Conservation (phyloP, 2,797 vertebrate species). For the Acipenser oxyrinchus region DNA sequence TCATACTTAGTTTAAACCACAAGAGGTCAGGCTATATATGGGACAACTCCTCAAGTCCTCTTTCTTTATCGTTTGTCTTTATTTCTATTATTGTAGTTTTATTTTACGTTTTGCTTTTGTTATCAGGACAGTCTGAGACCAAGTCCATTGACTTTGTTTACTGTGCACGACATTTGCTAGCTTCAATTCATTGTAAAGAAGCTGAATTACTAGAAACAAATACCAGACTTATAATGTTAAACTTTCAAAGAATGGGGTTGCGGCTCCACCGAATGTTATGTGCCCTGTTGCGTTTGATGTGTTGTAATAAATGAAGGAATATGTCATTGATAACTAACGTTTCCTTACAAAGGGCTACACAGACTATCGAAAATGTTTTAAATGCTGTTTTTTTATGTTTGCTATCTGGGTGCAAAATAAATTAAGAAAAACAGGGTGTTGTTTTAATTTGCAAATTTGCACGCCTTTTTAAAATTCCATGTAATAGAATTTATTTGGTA, state of each 20-base stretch:
- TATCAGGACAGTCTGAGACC: too few species aligned
- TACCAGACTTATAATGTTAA: conserved; percentile 13
- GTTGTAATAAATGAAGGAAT: neutral
- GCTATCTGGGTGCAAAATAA: neutral
- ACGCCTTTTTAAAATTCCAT: neutral
- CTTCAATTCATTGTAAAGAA: conserved; percentile 15
- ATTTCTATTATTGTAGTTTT: too few species aligned
- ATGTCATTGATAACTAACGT: neutral
- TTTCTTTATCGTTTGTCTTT: too few species aligned
- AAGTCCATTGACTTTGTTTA: too few species aligned
- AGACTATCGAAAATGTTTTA: neutral
- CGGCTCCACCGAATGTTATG: conserved; percentile 14
- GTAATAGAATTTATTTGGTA: too few species aligned
- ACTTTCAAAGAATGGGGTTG: neutral
- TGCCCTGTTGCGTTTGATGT: conserved; percentile 8
- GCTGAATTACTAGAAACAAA: conserved; percentile 24
- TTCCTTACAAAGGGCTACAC: neutral
- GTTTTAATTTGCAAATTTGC: neutral
- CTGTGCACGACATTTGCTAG: too few species aligned
- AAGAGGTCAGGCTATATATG: too few species aligned
- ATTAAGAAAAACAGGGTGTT: neutral
- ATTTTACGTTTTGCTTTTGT: too few species aligned
- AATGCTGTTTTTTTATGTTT: neutral
- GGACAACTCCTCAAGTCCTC: too few species aligned
- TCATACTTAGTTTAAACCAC: too few species aligned